Evolutionary conservation across 2,888 invertebrate species (phyloP), one percentile per base, ranked within the genome.

Genomic region (Drosophila rubida): DNA sequence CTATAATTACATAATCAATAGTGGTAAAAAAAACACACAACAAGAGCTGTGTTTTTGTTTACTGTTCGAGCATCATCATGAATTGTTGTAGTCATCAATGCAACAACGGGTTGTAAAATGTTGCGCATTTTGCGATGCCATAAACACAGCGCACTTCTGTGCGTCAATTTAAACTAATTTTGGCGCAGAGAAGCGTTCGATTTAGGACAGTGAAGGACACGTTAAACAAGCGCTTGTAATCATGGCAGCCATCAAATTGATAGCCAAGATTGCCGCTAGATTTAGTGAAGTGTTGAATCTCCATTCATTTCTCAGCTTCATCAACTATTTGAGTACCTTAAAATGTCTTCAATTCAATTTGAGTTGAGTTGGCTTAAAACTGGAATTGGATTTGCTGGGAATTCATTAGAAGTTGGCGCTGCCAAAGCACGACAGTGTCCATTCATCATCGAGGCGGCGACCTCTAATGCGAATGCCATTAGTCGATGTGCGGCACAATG

Each of bases 1-100:
- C 48, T 55, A 42, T 63, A 57, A 63, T 63, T 57, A 63, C 35
- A 63, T 63, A 63, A 63, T 63, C 62, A 63, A 63, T 63, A 63
- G 57, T 54, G 48, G 57, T 63, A 63, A 63, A 61, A 27, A 41
- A 27, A 41, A 19, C 19, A 27, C 51, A n/a, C n/a, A n/a, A n/a
- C n/a, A n/a, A n/a, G n/a, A 53, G 27, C 41, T 44, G 14, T 44
- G 25, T 25, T 25, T 5, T n/a, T 32, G 23, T 32, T 7, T 25
- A 11, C 11, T 2, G 9, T 2, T 30, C 30, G 30, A 32, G 30
- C 23, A 30, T 32, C 32, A 13, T 11, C 22, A 1, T 39, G 14
- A 16, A 23, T 11, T 25, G n/a, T 23, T 27, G 16, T 27, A 3
- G 22, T 27, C 51, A 41, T 51, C 27, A 27, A 51, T 51, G 14